These are phyloP conservation scores for Poicephalus gulielmi DNA, from an alignment of 2,113 vertebrate species.

Conservation along the genomic window DNA sequence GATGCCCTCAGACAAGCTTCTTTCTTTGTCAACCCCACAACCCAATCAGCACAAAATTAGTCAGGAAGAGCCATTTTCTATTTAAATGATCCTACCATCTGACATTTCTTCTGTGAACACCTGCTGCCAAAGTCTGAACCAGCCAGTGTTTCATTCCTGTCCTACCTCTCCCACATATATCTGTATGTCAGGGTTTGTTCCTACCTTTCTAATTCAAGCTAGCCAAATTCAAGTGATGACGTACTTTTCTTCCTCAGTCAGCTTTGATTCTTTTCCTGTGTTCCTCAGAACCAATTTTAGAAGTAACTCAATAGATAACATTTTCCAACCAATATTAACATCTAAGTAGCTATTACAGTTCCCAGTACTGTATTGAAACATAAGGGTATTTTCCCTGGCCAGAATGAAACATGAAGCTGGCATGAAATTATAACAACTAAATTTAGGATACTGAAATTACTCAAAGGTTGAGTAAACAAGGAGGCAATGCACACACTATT, in stretches of 20 bases:
- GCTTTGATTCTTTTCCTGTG: not conserved
- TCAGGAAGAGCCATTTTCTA: not conserved
- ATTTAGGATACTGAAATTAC: not conserved
- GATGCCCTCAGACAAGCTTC: not conserved
- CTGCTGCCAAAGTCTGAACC: not conserved
- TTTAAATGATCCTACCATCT: not conserved
- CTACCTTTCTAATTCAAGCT: not conserved
- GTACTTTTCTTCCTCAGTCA: not conserved
- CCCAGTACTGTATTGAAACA: not conserved
- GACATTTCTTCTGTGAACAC: not conserved
- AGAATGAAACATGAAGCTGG: not conserved
- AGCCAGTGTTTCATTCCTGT: not conserved
- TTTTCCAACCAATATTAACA: not conserved
- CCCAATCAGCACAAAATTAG: not conserved
- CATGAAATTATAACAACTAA: not conserved
- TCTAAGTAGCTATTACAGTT: not conserved
- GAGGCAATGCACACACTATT: not conserved
- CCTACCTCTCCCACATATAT: not conserved
- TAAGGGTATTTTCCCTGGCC: not conserved
- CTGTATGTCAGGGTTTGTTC: not conserved
- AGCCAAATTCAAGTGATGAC: not conserved
- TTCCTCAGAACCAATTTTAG: not conserved
- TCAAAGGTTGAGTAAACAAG: not conserved
- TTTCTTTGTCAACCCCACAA: not conserved
- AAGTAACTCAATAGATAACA: not conserved